phyloP scores from a whole-genome alignment of 2,888 invertebrate species.

The Tipula confusa region DNA sequence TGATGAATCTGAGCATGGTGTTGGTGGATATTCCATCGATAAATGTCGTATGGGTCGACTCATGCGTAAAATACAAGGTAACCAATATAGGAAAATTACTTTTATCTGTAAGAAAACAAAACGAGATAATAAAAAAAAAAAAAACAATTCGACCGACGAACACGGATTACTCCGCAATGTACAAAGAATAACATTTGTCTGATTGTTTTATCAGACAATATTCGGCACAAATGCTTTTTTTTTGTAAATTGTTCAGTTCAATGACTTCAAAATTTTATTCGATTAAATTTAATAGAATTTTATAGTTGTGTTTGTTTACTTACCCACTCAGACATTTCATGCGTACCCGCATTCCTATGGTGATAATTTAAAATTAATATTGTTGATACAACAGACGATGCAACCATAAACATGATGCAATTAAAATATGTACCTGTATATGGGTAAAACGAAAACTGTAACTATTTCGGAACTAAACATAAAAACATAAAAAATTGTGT shows the following conservation, averaged over 20 bases:
- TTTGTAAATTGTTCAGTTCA: neutral
- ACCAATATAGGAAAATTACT: constrained; percentile 91
- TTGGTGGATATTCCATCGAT: constrained; percentile 51
- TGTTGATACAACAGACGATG: constrained; percentile 95
- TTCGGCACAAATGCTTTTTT: no score
- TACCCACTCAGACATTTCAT: constrained; percentile 97
- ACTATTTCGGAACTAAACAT: no score
- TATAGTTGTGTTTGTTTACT: constrained; percentile 45
- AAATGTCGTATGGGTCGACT: constrained; percentile 62
- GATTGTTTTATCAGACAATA: no score
- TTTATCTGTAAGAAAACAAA: constrained; percentile 60
- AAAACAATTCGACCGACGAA: no score
- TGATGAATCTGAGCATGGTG: constrained; percentile 56
- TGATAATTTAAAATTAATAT: constrained; percentile 98
- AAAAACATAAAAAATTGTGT: no score
- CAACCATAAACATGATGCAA: constrained; percentile 99
- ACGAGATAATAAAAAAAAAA: constrained; percentile 34
- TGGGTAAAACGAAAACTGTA: constrained; percentile 39
- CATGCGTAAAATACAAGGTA: constrained; percentile 96
- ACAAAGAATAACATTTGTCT: neutral
- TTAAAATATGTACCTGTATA: constrained; percentile 95
- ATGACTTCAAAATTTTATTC: neutral
- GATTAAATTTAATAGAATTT: neutral
- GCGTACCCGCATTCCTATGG: constrained; percentile 94
- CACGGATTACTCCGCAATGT: neutral